Evolutionary conservation across 2,113 vertebrate genomes (phyloP).

Genomic region (Cyanoramphus novaezelandiae): DNA sequence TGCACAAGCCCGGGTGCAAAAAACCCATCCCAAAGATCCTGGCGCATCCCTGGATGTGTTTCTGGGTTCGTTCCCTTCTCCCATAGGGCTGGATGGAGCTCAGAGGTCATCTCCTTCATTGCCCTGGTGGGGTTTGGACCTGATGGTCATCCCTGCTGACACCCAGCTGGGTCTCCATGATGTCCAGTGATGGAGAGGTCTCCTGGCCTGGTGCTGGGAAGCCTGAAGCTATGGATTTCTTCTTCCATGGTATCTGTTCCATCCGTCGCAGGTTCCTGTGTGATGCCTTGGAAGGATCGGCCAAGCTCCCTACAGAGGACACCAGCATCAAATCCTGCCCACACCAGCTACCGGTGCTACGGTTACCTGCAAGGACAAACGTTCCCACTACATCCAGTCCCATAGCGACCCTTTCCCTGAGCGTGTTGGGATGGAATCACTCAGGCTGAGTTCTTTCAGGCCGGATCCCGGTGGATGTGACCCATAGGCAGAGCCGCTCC

Average conservation of each 20-base stretch:
- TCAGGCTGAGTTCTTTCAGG: neutral
- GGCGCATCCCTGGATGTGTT: neutral
- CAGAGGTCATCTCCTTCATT: neutral
- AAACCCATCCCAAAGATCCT: fast-evolving
- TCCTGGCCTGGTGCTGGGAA: neutral
- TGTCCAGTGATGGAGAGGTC: fast-evolving
- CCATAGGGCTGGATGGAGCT: neutral
- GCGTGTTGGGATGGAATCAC: fast-evolving
- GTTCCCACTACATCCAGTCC: neutral
- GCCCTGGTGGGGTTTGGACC: fast-evolving
- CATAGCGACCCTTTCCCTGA: neutral
- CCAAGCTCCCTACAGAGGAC: fast-evolving
- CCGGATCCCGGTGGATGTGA: neutral
- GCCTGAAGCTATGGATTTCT: neutral
- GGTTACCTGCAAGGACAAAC: neutral
- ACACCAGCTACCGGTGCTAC: neutral
- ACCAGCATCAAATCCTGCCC: neutral
- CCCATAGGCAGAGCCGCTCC: neutral
- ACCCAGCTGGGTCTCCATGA: neutral
- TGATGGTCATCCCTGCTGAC: neutral
- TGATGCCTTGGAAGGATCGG: neutral
- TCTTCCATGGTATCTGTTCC: neutral
- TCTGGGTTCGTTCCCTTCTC: neutral
- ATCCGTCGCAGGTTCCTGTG: neutral
- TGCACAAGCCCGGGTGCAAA: neutral